A percentile compares a stretch with the other conserved stretches of the same genome.
These are phyloP conservation scores for Sturnira hondurensis DNA, from an alignment of 2,113 vertebrate species.

Conservation along the genomic window DNA sequence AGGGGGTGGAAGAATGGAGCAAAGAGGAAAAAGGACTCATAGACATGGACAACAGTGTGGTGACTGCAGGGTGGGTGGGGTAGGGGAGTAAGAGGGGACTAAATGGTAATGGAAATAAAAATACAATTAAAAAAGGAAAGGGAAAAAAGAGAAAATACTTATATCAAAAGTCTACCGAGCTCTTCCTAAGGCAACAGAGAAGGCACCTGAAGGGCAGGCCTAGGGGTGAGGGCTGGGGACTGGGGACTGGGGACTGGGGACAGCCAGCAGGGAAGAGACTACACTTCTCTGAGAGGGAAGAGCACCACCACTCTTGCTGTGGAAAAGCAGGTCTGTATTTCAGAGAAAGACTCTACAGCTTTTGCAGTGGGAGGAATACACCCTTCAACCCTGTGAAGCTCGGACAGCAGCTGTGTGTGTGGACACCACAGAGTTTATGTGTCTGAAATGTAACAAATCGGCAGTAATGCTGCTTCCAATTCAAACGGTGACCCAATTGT, in stretches of 20 bases:
- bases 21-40: too few species aligned
- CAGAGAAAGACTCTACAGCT: not conserved
- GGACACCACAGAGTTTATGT: slow-evolving; percentile 19
- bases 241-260: not conserved
- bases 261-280: not conserved
- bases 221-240: accelerated
- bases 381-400: not conserved
- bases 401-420: not conserved
- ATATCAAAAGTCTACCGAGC: slow-evolving; percentile 64
- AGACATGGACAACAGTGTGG: too few species aligned
- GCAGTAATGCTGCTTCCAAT: slow-evolving; percentile 50
- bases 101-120: too few species aligned
- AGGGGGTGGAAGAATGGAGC: too few species aligned
- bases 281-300: not conserved
- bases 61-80: too few species aligned
- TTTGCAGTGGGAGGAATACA: not conserved
- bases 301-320: not conserved
- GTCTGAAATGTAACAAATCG: slow-evolving; percentile 22
- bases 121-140: too few species aligned
- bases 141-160: not conserved
- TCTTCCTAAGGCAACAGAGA: slow-evolving; percentile 71
- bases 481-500: slow-evolving; percentile 10
- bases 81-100: too few species aligned
- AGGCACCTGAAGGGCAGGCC: not conserved
- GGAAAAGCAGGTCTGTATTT: not conserved